These are phyloP conservation scores for Chrysemys picta DNA, from an alignment of 2,113 vertebrate genomes.

Conservation along the genomic window DNA sequence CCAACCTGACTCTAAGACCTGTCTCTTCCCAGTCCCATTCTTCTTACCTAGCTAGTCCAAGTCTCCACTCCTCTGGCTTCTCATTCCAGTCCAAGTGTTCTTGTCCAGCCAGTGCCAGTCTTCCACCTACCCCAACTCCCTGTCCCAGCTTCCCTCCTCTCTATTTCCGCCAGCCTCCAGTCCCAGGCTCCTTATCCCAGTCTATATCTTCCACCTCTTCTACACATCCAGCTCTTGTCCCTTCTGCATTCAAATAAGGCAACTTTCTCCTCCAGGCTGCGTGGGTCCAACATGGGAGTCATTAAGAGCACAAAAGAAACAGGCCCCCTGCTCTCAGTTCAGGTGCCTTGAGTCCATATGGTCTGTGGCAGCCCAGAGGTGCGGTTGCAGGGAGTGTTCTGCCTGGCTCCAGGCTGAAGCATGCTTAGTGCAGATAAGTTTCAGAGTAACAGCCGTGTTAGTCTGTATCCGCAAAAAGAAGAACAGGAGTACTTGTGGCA, in stretches of 20 bases:
- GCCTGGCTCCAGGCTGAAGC: neutral
- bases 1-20: neutral
- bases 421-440: neutral
- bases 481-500: too few relatives aligned
- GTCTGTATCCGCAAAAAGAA: too few relatives aligned
- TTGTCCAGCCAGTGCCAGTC: neutral
- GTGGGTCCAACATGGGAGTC: neutral
- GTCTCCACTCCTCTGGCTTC: too few relatives aligned
- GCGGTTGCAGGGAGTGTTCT: neutral
- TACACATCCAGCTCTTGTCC: neutral
- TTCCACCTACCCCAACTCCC: neutral
- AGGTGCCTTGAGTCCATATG: neutral
- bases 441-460: too few relatives aligned
- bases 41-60: too few relatives aligned
- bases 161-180: neutral
- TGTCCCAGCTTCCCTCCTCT: neutral
- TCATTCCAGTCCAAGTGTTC: too few relatives aligned
- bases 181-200: neutral
- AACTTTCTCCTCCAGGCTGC: neutral
- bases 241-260: neutral
- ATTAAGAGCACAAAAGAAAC: neutral
- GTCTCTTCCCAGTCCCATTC: neutral
- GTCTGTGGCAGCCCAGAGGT: neutral
- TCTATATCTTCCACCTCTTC: neutral
- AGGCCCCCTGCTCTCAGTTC: neutral